Evolutionary conservation across 1,140 invertebrate species (phyloP).

Genomic region (Cydia fagiglandana): DNA sequence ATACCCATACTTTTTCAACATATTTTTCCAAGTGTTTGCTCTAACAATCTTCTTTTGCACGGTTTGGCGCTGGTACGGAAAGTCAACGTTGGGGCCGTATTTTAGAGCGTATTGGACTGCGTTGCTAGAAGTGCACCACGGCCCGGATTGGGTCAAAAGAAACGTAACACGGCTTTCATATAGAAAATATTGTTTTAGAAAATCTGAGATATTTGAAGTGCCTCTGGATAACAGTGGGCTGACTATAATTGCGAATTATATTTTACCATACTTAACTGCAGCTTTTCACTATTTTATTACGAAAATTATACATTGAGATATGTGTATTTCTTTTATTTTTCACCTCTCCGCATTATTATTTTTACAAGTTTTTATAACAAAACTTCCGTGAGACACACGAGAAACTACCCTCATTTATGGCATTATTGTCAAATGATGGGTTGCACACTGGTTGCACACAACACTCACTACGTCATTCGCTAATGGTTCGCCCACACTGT

Average conservation of each 20-base stretch:
- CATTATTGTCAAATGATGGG: too few species aligned
- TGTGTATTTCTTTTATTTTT: neutral
- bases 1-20: constrained; percentile 70
- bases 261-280: neutral
- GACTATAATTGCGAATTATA: neutral
- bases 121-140: constrained; percentile 35
- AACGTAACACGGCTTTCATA: neutral
- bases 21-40: constrained; percentile 66
- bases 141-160: neutral
- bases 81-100: constrained; percentile 55
- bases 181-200: constrained; percentile 28
- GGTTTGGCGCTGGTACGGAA: constrained; percentile 60
- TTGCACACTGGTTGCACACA: too few species aligned
- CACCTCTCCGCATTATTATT: neutral
- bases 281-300: constrained; percentile 1
- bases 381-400: too few species aligned
- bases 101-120: constrained; percentile 51
- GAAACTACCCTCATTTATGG: too few species aligned
- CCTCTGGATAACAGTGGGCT: constrained; percentile 4
- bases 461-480: too few species aligned
- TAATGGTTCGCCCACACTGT: too few species aligned
- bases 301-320: constrained; percentile 3
- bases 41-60: constrained; percentile 52
- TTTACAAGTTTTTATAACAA: neutral
- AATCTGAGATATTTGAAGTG: constrained; percentile 20